A percentile compares a stretch with the other conserved stretches of the same genome.
Evolutionary conservation across 1,140 invertebrate genomes (phyloP).

Genomic region (Bombyx mori): DNA sequence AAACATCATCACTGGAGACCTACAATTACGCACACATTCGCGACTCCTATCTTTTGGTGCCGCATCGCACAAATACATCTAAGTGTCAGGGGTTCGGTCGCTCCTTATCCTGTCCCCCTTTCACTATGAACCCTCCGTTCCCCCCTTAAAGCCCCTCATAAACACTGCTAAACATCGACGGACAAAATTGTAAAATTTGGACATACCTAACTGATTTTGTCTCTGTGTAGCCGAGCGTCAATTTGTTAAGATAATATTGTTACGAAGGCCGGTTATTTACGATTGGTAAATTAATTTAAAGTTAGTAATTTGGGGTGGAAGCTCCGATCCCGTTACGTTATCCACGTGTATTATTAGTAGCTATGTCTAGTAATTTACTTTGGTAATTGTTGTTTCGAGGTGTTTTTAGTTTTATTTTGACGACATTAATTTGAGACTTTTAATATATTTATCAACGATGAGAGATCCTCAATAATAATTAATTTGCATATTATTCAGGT

Average conservation of each 20-base stretch:
- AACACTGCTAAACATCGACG: constrained; percentile 55
- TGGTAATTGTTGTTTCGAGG: no score
- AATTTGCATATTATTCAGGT: no score
- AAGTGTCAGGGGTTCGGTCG: constrained; percentile 50
- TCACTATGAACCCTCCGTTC: constrained; percentile 16
- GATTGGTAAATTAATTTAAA: constrained; percentile 50
- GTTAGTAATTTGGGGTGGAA: constrained; percentile 38
- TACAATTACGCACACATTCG: constrained; percentile 34
- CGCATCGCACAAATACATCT: constrained; percentile 54
- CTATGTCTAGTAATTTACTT: no score
- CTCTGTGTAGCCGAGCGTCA: constrained; percentile 38
- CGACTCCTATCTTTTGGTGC: constrained; percentile 47
- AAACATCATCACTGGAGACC: constrained; percentile 34
- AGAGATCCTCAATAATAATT: no score
- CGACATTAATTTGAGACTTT: no score
- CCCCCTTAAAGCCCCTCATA: constrained; percentile 31
- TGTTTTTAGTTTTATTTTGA: no score
- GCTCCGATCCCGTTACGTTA: constrained; percentile 22
- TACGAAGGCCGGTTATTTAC: constrained; percentile 35
- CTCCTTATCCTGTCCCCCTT: constrained; percentile 54
- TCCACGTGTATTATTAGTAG: neutral
- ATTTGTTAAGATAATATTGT: constrained; percentile 64
- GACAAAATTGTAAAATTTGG: constrained; percentile 61
- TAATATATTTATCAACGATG: no score
- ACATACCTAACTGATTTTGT: constrained; percentile 25